Evolutionary conservation across 2,797 vertebrate genomes (phyloP), one percentile per base, ranked within the genome.

Genomic region (Coreius guichenoti): DNA sequence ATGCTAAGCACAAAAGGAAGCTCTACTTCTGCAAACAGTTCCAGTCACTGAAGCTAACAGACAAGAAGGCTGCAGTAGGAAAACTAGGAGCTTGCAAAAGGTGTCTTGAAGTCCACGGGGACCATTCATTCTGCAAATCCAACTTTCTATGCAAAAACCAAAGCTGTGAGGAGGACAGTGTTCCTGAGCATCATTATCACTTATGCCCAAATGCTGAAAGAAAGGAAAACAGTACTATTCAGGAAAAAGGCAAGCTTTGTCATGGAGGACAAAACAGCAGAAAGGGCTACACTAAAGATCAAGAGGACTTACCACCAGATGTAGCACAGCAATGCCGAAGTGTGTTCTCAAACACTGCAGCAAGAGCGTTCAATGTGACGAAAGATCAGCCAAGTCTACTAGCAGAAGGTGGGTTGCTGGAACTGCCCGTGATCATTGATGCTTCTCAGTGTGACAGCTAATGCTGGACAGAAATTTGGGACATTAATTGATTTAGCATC

Each of bases 1-100:
- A 88, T 47, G 43, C 4, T 8, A 90, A 84, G 21, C 87, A 89
- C 9, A 72, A 21, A 16, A 67, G 7, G 8, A 89, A 87, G 33
- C 73, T 88, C 2, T 89, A 87, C 17, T 90, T 90, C 7, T 88
- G 87, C 45, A 89, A 76, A 6, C 51, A 81, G 56, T 86, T 85
- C 21, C 4, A 1, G 4, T n/a, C 21, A 4, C 45, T 86, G 2
- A 88, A 80, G 3, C 23, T 77, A 47, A n/a, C 39, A 72, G 85
- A 87, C 1, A 86, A 39, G n/a, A 81, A 77, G 3, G 54, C 63
- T 82, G 84, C 82, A 12, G 82, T 88, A 0, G 82, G 3, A 17
- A 85, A 56, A 36, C 16, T 89, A 5, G 86, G 72, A 1, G 80
- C 88, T 31, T 91, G 89, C 26, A n/a, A 31, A 11, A 78, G 17